A percentile compares a stretch with the other conserved stretches of the same genome.
Evolutionary conservation across 2,113 vertebrate genomes (phyloP).

Genomic region (Collichthys lucidus): DNA sequence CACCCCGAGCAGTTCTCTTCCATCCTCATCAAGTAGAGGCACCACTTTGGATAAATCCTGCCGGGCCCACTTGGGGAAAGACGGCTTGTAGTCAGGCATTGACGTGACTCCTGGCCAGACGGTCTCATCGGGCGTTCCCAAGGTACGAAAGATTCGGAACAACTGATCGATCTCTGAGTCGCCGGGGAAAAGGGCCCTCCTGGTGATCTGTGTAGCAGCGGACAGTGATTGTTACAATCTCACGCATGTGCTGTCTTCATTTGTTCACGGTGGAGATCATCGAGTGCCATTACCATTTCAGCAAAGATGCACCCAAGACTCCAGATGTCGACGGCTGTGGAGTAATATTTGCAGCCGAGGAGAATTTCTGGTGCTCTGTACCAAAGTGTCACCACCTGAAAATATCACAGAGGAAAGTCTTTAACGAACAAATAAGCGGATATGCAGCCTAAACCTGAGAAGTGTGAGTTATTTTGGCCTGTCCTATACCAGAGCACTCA

Average conservation of each 20-base stretch:
- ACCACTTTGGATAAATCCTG: conserved; percentile 94
- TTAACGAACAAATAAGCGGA: neutral
- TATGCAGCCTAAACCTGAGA: neutral
- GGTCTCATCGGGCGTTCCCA: conserved; percentile 93
- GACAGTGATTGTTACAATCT: conserved; percentile 1
- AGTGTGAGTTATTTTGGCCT: no score
- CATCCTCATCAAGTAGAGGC: conserved; percentile 92
- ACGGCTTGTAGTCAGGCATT: conserved; percentile 96
- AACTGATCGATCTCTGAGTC: conserved; percentile 96
- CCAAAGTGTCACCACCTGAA: conserved; percentile 95
- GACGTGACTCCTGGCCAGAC: conserved; percentile 94
- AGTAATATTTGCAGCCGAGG: conserved; percentile 96
- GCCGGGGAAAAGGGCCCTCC: conserved; percentile 92
- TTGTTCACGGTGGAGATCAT: neutral
- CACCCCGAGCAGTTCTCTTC: conserved; percentile 91
- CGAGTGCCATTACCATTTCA: conserved; percentile 88
- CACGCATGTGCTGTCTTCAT: neutral
- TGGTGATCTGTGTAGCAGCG: conserved; percentile 85
- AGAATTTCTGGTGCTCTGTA: conserved; percentile 97
- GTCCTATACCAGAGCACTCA: neutral
- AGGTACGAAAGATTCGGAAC: conserved; percentile 94
- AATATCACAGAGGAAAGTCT: neutral
- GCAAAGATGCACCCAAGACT: conserved; percentile 97
- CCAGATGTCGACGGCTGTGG: conserved; percentile 97
- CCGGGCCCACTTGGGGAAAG: conserved; percentile 94